A percentile compares a stretch with the other conserved stretches of the same genome.
Conservation (phyloP, 2,797 vertebrate genomes). For the Labeo calbasu region DNA sequence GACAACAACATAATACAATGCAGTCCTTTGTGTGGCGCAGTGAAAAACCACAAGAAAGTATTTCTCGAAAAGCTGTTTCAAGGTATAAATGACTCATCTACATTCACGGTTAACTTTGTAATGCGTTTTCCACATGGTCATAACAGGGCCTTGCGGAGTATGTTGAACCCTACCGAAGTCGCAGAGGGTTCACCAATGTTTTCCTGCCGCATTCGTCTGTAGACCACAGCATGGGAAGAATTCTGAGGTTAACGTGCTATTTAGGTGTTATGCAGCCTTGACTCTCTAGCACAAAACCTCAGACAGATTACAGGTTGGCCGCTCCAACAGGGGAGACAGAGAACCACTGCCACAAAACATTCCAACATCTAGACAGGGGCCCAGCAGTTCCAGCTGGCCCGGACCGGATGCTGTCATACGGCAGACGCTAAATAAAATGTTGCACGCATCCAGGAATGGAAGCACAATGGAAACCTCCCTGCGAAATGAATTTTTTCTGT, state of each 20-base stretch:
- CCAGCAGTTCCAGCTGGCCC: conserved; percentile 46
- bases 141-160: conserved; percentile 13
- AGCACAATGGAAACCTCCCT: not conserved
- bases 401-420: conserved; percentile 50
- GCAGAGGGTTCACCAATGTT: conserved; percentile 40
- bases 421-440: not conserved
- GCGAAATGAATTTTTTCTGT: not conserved
- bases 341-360: conserved; percentile 60
- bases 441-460: conserved; percentile 12
- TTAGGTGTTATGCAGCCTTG: conserved; percentile 69
- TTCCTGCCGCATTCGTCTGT: conserved; percentile 62
- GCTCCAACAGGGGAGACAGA: conserved; percentile 65
- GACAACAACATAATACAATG: conserved; percentile 1
- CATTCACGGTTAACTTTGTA: conserved; percentile 29
- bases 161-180: conserved; percentile 11
- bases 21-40: conserved; percentile 13
- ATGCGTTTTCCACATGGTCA: conserved; percentile 46
- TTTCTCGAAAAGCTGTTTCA: conserved; percentile 13
- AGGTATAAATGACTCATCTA: conserved; percentile 37
- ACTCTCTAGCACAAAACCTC: conserved; percentile 65
- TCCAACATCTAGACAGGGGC: conserved; percentile 38
- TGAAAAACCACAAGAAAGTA: conserved; percentile 10
- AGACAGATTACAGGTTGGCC: conserved; percentile 65
- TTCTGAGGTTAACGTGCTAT: conserved; percentile 66
- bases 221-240: conserved; percentile 74